A percentile compares a stretch with the other conserved stretches of the same genome.
phyloP scores from a whole-genome alignment of 2,113 vertebrate species.

The Ibidorhyncha struthersii region DNA sequence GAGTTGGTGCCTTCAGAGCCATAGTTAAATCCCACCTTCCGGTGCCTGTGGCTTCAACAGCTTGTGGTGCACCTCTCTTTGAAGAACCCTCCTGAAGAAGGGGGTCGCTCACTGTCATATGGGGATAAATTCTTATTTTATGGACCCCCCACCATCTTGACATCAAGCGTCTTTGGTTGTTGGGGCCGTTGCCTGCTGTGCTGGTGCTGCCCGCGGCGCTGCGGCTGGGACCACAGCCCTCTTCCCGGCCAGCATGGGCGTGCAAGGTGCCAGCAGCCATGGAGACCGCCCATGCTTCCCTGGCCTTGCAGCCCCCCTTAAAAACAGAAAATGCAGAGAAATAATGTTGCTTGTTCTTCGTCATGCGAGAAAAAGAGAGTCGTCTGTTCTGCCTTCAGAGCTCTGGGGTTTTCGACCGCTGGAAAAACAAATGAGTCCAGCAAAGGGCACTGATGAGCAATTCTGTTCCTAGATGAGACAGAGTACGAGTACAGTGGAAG shows the following conservation, averaged over 20 bases:
- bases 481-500: conserved; percentile 98
- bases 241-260: background rate
- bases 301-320: background rate
- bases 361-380: background rate
- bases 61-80: background rate
- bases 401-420: background rate
- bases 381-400: conserved; percentile 1
- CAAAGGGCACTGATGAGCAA: conserved; percentile 56
- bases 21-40: background rate
- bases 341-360: background rate
- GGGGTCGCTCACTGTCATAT: background rate
- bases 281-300: background rate
- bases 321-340: background rate
- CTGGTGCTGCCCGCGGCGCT: fast-evolving
- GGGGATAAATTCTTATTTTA: background rate
- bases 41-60: background rate
- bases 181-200: background rate
- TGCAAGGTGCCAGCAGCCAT: background rate
- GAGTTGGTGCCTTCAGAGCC: background rate
- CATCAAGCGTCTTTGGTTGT: background rate
- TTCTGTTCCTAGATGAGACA: conserved; percentile 88
- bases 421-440: conserved; percentile 35
- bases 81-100: background rate
- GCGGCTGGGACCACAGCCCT: background rate
- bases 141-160: background rate